Base-by-base conservation (phyloP, 2,113 vertebrate genomes). In the Syrmaticus mikado region DNA sequence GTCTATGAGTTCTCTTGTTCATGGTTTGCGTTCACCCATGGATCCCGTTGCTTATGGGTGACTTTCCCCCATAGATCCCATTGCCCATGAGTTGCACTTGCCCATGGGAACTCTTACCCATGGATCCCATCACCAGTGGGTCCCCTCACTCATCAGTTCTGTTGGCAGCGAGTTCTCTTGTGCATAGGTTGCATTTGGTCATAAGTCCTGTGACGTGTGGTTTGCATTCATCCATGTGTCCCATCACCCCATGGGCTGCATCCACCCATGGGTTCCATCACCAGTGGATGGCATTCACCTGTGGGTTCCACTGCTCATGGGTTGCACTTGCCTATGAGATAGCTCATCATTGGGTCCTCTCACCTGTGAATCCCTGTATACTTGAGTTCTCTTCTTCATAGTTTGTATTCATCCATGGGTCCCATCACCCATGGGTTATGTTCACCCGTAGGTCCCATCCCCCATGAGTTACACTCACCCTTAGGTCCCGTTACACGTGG, bases 241-340 rank as follows among this genome's bases (percentile, higher is more conserved):
- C 45, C 32, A 32, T 68, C 12, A 22, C 16, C 22, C 27, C 3
- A 2, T 21, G 65, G 20, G 6, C 10, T 17, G 13, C 18, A 3
- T 15, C 67, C 2, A 4, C 7, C 80, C 14, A 2, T 3, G 30
- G 34, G 9, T 6, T 32, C 43, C 40, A 32, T 82, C 43, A 4
- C 13, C 66, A 6, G 0, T 3, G 16, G 11, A 17, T 22, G 15
- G 30, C 28, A 32, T 32, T 32, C 53, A 32, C 20, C 32, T 21
- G 19, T 34, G 57, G 11, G 57, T 34, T n/a, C 57, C 32, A 21
- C 34, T 10, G 11, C 8, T 20, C n/a, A 13, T 13, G 11, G 57
- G 55, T 32, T 57, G 30, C 55, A 10, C 17, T 32, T n/a, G 32
- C 32, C 55, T 11, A 7, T 12, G 55, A 17, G 16, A 32, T 50